Evolutionary conservation across 2,888 invertebrate genomes (phyloP).

Genomic region (Andrena flavipes): DNA sequence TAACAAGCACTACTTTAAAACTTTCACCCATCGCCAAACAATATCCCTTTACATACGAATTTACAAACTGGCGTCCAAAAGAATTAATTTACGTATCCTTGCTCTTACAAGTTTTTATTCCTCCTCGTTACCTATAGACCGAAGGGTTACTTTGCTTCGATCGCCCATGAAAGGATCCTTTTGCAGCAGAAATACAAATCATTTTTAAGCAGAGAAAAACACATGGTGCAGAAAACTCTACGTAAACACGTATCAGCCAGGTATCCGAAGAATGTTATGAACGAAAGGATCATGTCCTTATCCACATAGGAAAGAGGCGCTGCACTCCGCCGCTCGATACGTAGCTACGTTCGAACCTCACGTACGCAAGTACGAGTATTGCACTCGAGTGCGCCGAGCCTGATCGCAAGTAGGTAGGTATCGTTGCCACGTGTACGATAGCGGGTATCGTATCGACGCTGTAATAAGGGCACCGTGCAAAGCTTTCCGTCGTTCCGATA

Average conservation of each 20-base stretch:
- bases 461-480: conserved; percentile 59
- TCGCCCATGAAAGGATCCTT: too few species aligned
- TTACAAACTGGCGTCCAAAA: too few species aligned
- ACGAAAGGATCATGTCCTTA: conserved; percentile 20
- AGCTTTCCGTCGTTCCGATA: conserved; percentile 60
- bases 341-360: conserved; percentile 16
- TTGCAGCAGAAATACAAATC: too few species aligned
- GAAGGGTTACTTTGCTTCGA: too few species aligned
- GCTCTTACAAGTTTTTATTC: too few species aligned
- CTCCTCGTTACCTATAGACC: too few species aligned
- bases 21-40: too few species aligned
- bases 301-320: background rate
- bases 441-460: conserved; percentile 46
- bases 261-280: conserved; percentile 13
- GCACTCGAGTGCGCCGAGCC: conserved; percentile 29
- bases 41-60: too few species aligned
- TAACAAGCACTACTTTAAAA: too few species aligned
- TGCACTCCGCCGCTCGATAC: conserved; percentile 14
- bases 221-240: background rate
- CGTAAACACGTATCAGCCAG: background rate
- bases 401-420: conserved; percentile 41
- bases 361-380: conserved; percentile 29
- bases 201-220: too few species aligned
- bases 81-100: too few species aligned
- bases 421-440: conserved; percentile 51